Evolutionary conservation across 2,797 vertebrate species (phyloP), one percentile per base, ranked within the genome.

Genomic region (Perodicticus potto): DNA sequence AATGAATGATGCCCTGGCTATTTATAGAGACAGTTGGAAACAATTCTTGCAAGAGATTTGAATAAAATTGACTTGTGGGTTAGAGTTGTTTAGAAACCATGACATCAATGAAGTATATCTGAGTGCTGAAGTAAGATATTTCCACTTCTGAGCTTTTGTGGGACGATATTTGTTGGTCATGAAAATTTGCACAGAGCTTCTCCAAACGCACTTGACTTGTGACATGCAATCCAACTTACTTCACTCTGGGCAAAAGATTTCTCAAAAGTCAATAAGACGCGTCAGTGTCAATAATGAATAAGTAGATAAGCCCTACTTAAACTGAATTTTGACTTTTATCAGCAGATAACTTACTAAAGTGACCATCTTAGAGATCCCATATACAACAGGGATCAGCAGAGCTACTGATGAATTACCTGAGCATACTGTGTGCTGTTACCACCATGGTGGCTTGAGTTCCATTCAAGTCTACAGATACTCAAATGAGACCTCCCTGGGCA

Each of bases 11-110:
- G 72, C 11, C 27, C 40, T 77, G 16, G 23, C 37, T 89, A n/a
- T 81, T 83, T 73, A 70, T 29, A 27, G 12, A 70, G 78, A 63
- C 0, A 11, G 29, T 2, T 65, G 4, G 57, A 83, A 94, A 67
- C 17, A 85, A 27, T 23, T 61, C 70, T 40, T 53, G 43, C 49
- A 94, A 94, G 34, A 34, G 67, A 77, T 86, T 87, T 92, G 80
- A 34, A 63, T 49, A 49, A 19, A 88, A 61, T 5, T 27, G 40
- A 89, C 17, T 13, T 81, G 37, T 34, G 2, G 27, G 70, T 93
- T 40, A 88, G 69, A 12, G 34, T 86, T 86, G 69, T 94, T 90
- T 84, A 83, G 77, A 73, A 93, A 74, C 40, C 13, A 63, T 82
- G 65, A 73, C 7, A 77, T 85, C 89, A 63, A 9, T 45, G 57